Evolutionary conservation across 2,888 invertebrate genomes (phyloP).

Genomic region (Diaprepes abbreviatus): DNA sequence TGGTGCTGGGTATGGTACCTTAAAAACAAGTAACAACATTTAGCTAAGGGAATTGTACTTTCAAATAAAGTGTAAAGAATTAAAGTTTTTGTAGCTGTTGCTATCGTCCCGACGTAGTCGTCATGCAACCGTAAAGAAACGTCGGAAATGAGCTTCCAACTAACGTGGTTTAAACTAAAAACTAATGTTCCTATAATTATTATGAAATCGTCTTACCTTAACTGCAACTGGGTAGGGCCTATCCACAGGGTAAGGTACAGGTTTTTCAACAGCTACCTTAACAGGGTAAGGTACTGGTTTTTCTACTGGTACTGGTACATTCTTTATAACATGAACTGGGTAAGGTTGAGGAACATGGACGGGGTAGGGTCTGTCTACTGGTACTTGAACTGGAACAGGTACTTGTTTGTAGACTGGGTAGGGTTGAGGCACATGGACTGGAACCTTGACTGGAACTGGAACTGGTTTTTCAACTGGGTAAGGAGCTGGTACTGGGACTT

Average conservation of each 20-base stretch:
- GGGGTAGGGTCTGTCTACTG: constrained; percentile 79
- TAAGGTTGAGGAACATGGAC: constrained; percentile 78
- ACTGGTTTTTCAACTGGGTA: constrained; percentile 85
- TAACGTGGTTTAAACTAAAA: too few species aligned
- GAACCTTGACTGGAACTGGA: constrained; percentile 82
- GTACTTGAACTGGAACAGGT: constrained; percentile 79
- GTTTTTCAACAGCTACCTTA: constrained; percentile 72
- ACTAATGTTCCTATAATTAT: too few species aligned
- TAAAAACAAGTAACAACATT: constrained; percentile 1
- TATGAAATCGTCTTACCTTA: constrained; percentile 68
- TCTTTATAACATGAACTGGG: constrained; percentile 78
- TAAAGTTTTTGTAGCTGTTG: too few species aligned
- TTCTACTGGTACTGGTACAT: constrained; percentile 79
- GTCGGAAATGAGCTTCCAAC: too few species aligned
- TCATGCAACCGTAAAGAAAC: too few species aligned
- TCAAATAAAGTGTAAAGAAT: too few species aligned
- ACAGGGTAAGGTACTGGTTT: constrained; percentile 77
- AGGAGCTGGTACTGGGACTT: constrained; percentile 81
- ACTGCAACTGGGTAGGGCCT: constrained; percentile 76
- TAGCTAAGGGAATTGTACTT: too few species aligned
- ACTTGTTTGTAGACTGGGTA: constrained; percentile 80
- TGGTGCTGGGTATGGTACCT: constrained; percentile 75
- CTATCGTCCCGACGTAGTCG: too few species aligned
- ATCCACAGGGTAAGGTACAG: constrained; percentile 74
- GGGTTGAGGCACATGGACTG: constrained; percentile 82